Evolutionary conservation across 2,888 invertebrate species (phyloP).

Genomic region (Acanthopleura granulata): DNA sequence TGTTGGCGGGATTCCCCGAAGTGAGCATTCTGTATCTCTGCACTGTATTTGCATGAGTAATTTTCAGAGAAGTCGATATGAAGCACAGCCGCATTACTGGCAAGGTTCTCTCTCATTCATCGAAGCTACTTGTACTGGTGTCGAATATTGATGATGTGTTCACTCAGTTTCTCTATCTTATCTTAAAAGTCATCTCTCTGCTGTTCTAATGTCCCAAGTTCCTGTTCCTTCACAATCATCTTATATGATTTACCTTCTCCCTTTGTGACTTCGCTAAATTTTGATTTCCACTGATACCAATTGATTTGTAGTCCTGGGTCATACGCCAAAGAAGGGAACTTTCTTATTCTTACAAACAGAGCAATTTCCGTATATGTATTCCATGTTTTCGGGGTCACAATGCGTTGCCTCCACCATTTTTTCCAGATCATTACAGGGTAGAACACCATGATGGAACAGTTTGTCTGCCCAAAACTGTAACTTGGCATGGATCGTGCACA

Average conservation of each 20-base stretch:
- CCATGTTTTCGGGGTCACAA: background rate
- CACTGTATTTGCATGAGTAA: background rate
- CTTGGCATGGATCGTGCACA: background rate
- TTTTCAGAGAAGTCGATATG: background rate
- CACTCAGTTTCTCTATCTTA: background rate
- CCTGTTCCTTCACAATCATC: constrained; percentile 1
- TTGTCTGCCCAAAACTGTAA: background rate
- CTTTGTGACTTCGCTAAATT: background rate
- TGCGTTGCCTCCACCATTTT: background rate
- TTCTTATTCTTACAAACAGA: no score
- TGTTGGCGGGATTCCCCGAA: background rate
- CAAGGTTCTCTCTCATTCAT: background rate
- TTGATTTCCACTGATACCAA: background rate
- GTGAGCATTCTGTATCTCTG: background rate
- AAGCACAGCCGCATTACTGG: background rate
- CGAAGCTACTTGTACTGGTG: background rate
- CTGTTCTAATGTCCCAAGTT: background rate
- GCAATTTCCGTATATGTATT: no score
- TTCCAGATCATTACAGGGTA: background rate
- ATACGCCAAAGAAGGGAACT: no score
- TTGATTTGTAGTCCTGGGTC: no score
- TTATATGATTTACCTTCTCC: background rate
- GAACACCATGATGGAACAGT: background rate
- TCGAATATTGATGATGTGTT: background rate
- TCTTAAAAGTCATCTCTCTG: background rate